These are phyloP conservation scores for Semaprochilodus insignis DNA, from an alignment of 2,797 vertebrate genomes.

Conservation along the genomic window DNA sequence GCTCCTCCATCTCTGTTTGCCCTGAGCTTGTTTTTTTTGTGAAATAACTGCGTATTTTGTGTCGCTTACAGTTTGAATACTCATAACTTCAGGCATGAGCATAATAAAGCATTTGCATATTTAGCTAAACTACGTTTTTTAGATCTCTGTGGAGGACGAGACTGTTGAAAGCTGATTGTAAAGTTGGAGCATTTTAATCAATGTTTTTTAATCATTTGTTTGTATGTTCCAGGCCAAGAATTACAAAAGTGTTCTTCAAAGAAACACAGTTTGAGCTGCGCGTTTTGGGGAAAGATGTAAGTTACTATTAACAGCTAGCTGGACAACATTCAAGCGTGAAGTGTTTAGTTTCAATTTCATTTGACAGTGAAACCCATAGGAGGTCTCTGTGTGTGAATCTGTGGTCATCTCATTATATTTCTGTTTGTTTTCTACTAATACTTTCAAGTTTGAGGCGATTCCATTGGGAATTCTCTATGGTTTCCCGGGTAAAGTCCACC, in stretches of 20 bases:
- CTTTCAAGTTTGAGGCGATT: not conserved
- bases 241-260: slow-evolving; percentile 90
- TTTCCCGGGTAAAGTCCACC: not conserved
- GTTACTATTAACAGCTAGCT: slow-evolving; percentile 58
- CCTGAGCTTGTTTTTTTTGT: slow-evolving; percentile 7
- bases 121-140: not conserved
- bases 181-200: not conserved
- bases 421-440: not conserved
- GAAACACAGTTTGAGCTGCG: slow-evolving; percentile 89
- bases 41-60: not conserved
- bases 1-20: not conserved
- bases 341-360: not conserved
- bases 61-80: not conserved
- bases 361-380: not conserved
- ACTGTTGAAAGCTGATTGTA: not conserved
- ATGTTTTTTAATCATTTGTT: not conserved
- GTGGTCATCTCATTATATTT: not conserved
- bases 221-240: slow-evolving; percentile 83
- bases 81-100: no score
- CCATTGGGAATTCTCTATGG: not conserved
- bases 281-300: slow-evolving; percentile 90
- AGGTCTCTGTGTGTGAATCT: not conserved
- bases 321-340: not conserved
- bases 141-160: not conserved
- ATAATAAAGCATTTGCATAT: no score